Evolutionary conservation across 2,888 invertebrate species (phyloP).

Genomic region (Tetrapedia diversipes): DNA sequence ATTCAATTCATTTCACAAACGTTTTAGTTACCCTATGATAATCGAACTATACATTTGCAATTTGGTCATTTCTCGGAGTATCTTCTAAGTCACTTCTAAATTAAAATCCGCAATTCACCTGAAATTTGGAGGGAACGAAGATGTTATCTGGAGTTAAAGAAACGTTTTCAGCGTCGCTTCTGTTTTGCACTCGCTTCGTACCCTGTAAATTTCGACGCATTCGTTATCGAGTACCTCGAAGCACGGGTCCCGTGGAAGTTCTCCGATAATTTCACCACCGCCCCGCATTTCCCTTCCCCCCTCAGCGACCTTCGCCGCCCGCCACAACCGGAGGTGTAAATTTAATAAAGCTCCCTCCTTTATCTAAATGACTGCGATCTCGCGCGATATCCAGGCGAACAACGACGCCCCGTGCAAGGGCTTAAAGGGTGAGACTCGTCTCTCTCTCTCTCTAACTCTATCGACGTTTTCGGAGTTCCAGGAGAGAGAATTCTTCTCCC

Average conservation of each 20-base stretch:
- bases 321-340: conserved; percentile 67
- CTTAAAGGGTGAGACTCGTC: conserved; percentile 16
- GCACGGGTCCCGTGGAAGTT: conserved; percentile 1
- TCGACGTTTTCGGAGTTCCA: conserved; percentile 63
- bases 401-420: conserved; percentile 18
- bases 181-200: no score
- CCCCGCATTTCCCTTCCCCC: background rate
- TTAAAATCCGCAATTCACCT: no score
- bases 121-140: no score
- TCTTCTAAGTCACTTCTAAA: no score
- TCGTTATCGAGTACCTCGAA: conserved; percentile 13
- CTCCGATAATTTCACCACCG: conserved; percentile 36
- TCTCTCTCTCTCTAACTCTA: conserved; percentile 62
- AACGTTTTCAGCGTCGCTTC: no score
- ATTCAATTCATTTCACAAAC: no score
- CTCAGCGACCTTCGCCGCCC: background rate
- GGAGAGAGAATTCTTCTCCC: conserved; percentile 65
- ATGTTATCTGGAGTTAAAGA: no score
- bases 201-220: background rate
- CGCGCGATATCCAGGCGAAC: conserved; percentile 26
- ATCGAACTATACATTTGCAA: no score
- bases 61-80: no score
- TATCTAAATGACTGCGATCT: conserved; percentile 76
- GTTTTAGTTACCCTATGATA: no score
- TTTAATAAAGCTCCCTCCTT: conserved; percentile 77